A percentile compares a stretch with the other conserved stretches of the same genome.
Conservation (phyloP, 2,797 vertebrate species). For the Cryptoblepharus egeriae region DNA sequence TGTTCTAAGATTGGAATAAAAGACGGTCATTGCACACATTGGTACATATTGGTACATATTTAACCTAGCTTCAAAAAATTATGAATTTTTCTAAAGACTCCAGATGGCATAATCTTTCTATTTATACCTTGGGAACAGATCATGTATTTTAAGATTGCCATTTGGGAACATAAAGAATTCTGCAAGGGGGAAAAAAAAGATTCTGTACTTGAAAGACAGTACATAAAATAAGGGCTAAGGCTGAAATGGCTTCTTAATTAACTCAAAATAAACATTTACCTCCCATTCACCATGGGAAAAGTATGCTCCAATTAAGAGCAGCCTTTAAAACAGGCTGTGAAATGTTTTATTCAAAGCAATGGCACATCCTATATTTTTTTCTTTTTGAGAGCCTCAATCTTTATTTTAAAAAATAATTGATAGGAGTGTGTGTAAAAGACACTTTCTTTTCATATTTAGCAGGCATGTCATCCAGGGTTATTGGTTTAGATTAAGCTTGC, state of each 20-base stretch:
- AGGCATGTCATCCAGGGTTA: not conserved
- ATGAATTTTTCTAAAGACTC: conserved; percentile 57
- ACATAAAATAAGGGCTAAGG: conserved; percentile 67
- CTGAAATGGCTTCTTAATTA: conserved; percentile 74
- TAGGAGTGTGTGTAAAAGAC: not conserved
- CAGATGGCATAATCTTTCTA: conserved; percentile 74
- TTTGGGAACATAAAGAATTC: conserved; percentile 72
- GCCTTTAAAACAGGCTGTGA: conserved; percentile 46
- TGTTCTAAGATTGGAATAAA: conserved; percentile 28
- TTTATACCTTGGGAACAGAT: conserved; percentile 66
- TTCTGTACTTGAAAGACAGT: conserved; percentile 61
- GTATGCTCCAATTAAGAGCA: conserved; percentile 45
- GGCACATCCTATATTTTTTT: conserved; percentile 18
- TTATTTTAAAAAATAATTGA: conserved; percentile 13
- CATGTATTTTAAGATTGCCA: conserved; percentile 66
- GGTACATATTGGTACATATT: conserved; percentile 40
- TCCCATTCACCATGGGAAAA: conserved; percentile 35
- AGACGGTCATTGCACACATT: conserved; percentile 36
- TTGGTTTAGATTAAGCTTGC: conserved; percentile 14
- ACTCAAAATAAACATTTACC: conserved; percentile 71
- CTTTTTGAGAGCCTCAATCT: conserved; percentile 30
- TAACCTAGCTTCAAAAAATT: conserved; percentile 62
- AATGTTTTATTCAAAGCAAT: conserved; percentile 50
- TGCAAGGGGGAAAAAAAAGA: conserved; percentile 48
- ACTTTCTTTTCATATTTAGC: conserved; percentile 16